Conservation (phyloP, 2,113 vertebrate genomes). For the Fukomys damarensis region DNA sequence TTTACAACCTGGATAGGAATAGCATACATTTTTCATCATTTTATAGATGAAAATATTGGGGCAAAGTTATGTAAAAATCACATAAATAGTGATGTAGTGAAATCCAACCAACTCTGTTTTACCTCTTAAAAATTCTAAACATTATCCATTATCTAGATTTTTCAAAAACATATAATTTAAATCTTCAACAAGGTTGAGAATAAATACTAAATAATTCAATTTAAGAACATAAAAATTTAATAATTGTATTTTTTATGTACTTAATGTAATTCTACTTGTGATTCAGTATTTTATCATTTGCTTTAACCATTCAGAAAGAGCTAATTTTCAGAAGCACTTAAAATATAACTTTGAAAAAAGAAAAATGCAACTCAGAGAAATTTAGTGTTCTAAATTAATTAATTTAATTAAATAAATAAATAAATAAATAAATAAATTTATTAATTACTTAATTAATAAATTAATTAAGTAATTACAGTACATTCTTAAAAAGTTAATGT, state of each 20-base stretch:
- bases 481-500: constrained; percentile 46
- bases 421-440: too few relatives aligned
- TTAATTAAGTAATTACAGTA: constrained; percentile 14
- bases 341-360: not conserved
- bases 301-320: not conserved
- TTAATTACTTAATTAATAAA: too few relatives aligned
- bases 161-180: not conserved
- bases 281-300: constrained; percentile 30
- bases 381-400: constrained; percentile 33
- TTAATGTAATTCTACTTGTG: constrained; percentile 49
- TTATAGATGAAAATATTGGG: constrained; percentile 7
- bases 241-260: not conserved
- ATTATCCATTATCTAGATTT: not conserved
- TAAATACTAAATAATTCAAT: constrained; percentile 27
- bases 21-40: not conserved
- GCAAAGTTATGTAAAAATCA: not conserved
- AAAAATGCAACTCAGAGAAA: constrained; percentile 39
- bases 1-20: not conserved
- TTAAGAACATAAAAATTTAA: not conserved
- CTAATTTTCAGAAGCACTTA: constrained; percentile 61
- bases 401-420: too few relatives aligned
- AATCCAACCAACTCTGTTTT: not conserved
- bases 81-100: not conserved
- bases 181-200: not conserved
- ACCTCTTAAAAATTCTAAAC: not conserved